Evolutionary conservation across 2,797 vertebrate species (phyloP).

Genomic region (Mastacembelus armatus): DNA sequence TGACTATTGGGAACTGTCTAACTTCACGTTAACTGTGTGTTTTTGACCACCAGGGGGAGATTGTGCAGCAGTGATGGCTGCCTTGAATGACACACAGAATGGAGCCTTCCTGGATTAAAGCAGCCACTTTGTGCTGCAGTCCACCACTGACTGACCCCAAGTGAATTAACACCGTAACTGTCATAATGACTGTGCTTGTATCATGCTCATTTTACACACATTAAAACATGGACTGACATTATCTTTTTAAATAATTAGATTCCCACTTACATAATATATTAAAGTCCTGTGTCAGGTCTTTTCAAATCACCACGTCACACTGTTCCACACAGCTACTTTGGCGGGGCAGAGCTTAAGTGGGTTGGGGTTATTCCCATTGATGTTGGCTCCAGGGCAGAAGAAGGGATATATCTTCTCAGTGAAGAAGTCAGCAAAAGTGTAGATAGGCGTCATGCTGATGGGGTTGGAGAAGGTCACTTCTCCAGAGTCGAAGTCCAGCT

Average conservation of each 20-base stretch:
- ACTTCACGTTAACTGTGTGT: conserved; percentile 12
- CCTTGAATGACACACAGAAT: conserved; percentile 60
- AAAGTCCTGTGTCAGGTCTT: neutral
- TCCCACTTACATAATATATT: neutral
- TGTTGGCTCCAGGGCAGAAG: conserved; percentile 87
- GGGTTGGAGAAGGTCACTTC: conserved; percentile 83
- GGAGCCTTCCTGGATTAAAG: conserved; percentile 64
- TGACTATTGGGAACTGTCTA: neutral
- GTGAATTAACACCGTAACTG: conserved; percentile 22
- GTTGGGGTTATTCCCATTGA: conserved; percentile 82
- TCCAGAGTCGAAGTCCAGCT: conserved; percentile 81
- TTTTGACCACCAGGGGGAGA: conserved; percentile 60
- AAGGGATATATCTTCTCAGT: conserved; percentile 85
- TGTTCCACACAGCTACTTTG: conserved; percentile 86
- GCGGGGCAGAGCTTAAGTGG: conserved; percentile 83
- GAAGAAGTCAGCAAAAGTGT: conserved; percentile 81
- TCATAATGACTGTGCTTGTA: conserved; percentile 9
- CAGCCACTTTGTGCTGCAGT: neutral
- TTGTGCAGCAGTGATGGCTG: conserved; percentile 49
- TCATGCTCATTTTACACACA: conserved; percentile 25
- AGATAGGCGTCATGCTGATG: conserved; percentile 77
- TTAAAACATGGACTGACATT: conserved; percentile 3
- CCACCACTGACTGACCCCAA: conserved; percentile 12
- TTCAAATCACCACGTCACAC: conserved; percentile 78
- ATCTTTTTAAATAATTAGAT: neutral